Evolutionary conservation across 2,888 invertebrate species (phyloP).

Genomic region (Nemotelus nigrinus): DNA sequence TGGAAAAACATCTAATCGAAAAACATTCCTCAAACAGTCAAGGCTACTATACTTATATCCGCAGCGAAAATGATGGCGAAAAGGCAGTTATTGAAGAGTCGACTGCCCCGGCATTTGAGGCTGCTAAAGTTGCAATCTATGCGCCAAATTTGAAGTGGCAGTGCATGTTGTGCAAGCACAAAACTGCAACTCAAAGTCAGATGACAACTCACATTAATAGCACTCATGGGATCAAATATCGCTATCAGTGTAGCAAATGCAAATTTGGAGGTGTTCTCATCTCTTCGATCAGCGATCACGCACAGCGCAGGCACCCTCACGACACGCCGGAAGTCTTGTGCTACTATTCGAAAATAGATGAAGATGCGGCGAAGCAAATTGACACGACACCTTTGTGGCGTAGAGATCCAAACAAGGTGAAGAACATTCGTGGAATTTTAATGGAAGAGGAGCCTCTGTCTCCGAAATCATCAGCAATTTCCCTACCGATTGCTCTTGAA

Average conservation of each 20-base stretch:
- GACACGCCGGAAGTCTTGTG: slow-evolving; percentile 52
- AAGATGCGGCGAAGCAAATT: slow-evolving; percentile 3
- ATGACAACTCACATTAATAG: slow-evolving; percentile 53
- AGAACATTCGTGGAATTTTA: slow-evolving; percentile 71
- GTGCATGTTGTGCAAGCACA: slow-evolving; percentile 55
- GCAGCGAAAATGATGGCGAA: slow-evolving; percentile 59
- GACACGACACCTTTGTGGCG: slow-evolving; percentile 69
- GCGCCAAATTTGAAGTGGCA: slow-evolving; percentile 49
- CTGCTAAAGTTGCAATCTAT: background rate
- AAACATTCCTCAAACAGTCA: slow-evolving; percentile 68
- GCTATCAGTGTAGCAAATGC: slow-evolving; percentile 78
- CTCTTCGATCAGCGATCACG: slow-evolving; percentile 71
- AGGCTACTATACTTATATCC: slow-evolving; percentile 64
- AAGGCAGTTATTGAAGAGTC: background rate
- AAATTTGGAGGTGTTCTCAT: slow-evolving; percentile 68
- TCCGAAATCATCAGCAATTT: background rate
- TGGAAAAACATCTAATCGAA: slow-evolving; percentile 75
- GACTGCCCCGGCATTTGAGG: background rate
- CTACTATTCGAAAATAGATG: slow-evolving; percentile 38
- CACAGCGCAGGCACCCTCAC: slow-evolving; percentile 69
- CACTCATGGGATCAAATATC: slow-evolving; percentile 72
- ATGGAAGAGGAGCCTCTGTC: slow-evolving; percentile 65
- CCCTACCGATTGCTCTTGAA: background rate
- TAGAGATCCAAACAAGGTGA: slow-evolving; percentile 67
- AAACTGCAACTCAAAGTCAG: slow-evolving; percentile 50